phyloP scores from a whole-genome alignment of 2,113 vertebrate genomes.

The Apeltes quadracus region DNA sequence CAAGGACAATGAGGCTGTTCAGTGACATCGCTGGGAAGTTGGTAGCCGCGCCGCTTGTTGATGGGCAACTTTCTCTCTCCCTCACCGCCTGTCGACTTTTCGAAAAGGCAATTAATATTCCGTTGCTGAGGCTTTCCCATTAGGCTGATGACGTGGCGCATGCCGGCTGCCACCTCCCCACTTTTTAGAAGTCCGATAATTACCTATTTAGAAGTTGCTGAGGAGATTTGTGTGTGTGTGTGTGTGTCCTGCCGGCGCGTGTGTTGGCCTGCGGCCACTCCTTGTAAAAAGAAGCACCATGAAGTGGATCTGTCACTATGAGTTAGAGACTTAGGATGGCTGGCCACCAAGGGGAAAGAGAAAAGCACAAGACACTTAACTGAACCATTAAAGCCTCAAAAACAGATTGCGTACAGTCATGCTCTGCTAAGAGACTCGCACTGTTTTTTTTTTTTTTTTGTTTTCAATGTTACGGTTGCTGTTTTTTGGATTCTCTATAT shows the following conservation, averaged over 20 bases:
- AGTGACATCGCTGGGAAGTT: conserved; percentile 40
- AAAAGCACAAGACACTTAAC: conserved; percentile 28
- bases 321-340: conserved; percentile 62
- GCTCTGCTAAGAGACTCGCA: conserved; percentile 14
- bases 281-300: conserved; percentile 65
- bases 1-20: conserved; percentile 44
- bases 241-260: conserved; percentile 22
- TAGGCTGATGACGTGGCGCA: conserved; percentile 53
- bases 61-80: conserved; percentile 41
- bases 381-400: conserved; percentile 33
- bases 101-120: conserved; percentile 71
- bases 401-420: conserved; percentile 19
- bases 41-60: conserved; percentile 42
- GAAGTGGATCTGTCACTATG: conserved; percentile 70
- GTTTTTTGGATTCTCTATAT: conserved; percentile 28
- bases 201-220: conserved; percentile 70
- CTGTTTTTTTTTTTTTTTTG: not conserved
- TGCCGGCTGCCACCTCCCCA: conserved; percentile 51
- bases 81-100: conserved; percentile 43
- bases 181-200: conserved; percentile 70
- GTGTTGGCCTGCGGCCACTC: conserved; percentile 57
- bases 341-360: conserved; percentile 23
- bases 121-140: conserved; percentile 63
- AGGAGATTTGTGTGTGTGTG: conserved; percentile 43
- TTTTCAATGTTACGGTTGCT: conserved; percentile 1